These are phyloP conservation scores for Pyrrhosoma nymphula DNA, from an alignment of 2,888 invertebrate genomes.

Conservation along the genomic window DNA sequence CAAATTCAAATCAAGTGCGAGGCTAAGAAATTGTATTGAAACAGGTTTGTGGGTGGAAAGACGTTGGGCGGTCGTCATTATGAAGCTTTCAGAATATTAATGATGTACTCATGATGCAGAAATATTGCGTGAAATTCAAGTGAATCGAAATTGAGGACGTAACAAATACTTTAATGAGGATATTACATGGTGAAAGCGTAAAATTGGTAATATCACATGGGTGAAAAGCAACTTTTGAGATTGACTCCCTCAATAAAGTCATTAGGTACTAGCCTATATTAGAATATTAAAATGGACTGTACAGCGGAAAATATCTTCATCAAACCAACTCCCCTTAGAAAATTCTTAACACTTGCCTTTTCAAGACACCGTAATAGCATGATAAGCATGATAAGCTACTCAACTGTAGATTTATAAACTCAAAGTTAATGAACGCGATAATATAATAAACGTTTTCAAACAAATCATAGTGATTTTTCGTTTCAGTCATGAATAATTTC, in stretches of 20 bases:
- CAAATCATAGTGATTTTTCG: too few relatives aligned
- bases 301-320: not conserved
- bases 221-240: not conserved
- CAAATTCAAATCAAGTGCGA: not conserved
- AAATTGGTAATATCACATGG: not conserved
- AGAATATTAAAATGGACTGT: not conserved
- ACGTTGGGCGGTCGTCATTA: not conserved
- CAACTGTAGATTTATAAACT: too few relatives aligned
- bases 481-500: too few relatives aligned
- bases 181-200: slow-evolving; percentile 2
- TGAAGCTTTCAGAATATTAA: not conserved
- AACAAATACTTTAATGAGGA: slow-evolving; percentile 6
- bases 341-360: too few relatives aligned
- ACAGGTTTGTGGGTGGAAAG: not conserved
- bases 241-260: not conserved
- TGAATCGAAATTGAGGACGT: not conserved
- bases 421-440: too few relatives aligned
- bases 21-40: not conserved
- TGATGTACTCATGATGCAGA: not conserved
- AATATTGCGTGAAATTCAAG: slow-evolving; percentile 31
- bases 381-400: too few relatives aligned
- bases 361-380: too few relatives aligned
- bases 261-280: not conserved
- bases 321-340: not conserved
- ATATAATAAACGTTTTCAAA: too few relatives aligned